A percentile compares a stretch with the other conserved stretches of the same genome.
Conservation (phyloP, 1,140 invertebrate species). For the Drosophila sp. region DNA sequence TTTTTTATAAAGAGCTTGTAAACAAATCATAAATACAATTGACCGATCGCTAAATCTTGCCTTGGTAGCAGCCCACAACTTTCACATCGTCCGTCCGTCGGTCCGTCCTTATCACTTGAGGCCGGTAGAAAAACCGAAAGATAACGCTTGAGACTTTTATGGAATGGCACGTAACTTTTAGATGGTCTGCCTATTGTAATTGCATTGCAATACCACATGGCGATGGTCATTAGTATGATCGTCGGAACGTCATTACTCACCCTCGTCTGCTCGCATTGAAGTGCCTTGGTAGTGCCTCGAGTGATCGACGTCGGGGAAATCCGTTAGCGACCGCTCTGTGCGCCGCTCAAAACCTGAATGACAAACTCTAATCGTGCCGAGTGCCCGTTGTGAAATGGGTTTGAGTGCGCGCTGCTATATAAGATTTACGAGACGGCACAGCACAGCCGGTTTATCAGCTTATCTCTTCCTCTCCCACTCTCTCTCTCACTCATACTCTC, state of each 20-base stretch:
- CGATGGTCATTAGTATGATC: slow-evolving; percentile 1
- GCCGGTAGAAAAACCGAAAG: slow-evolving; percentile 20
- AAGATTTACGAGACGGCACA: slow-evolving; percentile 4
- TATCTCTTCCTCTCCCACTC: background rate
- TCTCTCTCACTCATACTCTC: background rate
- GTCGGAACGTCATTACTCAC: slow-evolving; percentile 37
- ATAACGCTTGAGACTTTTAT: slow-evolving; percentile 44
- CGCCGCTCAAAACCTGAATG: slow-evolving; percentile 61
- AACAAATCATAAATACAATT: slow-evolving; percentile 5
- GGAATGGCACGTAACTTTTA: slow-evolving; percentile 51
- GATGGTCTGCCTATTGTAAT: background rate
- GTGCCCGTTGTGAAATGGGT: slow-evolving; percentile 1
- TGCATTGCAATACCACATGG: background rate
- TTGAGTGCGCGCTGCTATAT: background rate
- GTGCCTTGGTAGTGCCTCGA: background rate
- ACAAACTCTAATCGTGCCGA: slow-evolving; percentile 38
- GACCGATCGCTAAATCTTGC: slow-evolving; percentile 6
- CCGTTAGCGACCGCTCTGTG: slow-evolving; percentile 44
- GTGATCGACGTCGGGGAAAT: background rate
- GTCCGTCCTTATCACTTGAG: slow-evolving; percentile 22
- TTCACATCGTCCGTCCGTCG: slow-evolving; percentile 6
- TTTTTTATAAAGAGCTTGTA: background rate
- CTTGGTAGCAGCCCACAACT: slow-evolving; percentile 33
- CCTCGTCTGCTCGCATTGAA: slow-evolving; percentile 51
- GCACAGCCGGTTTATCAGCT: slow-evolving; percentile 5